phyloP scores from a whole-genome alignment of 1,140 invertebrate genomes.

The Stenopsyche tienmushanensis region DNA sequence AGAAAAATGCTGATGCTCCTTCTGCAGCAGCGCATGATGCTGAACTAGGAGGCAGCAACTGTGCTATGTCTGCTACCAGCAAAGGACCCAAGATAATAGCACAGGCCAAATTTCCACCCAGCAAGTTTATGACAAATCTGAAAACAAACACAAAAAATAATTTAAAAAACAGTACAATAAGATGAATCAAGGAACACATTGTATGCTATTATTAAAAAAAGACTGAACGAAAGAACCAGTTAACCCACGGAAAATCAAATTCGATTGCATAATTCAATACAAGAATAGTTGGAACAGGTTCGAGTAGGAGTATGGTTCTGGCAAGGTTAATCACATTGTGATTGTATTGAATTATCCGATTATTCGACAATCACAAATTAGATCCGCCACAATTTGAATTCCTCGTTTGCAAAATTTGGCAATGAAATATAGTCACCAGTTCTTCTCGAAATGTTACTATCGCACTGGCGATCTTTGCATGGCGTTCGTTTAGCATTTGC shows the following conservation, averaged over 20 bases:
- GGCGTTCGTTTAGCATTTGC: no score
- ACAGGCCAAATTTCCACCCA: conserved; percentile 54
- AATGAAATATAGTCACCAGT: background rate
- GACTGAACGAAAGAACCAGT: background rate
- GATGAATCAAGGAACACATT: no score
- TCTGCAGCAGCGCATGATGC: conserved; percentile 49
- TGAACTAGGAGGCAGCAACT: conserved; percentile 42
- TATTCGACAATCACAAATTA: no score
- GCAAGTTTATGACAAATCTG: conserved; percentile 56
- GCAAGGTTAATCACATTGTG: background rate
- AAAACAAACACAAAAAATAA: conserved; percentile 41
- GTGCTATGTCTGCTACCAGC: conserved; percentile 50
- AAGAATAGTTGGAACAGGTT: background rate
- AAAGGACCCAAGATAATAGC: conserved; percentile 53
- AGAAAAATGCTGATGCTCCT: conserved; percentile 48
- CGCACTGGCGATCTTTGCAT: no score
- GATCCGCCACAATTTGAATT: no score
- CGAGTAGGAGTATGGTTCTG: background rate
- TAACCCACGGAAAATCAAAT: background rate
- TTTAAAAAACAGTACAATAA: background rate
- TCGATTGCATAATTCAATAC: background rate
- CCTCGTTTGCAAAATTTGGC: background rate
- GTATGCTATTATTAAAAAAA: no score
- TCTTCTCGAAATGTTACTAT: no score
- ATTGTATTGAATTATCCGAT: background rate